A percentile compares a stretch with the other conserved stretches of the same genome.
Conservation (phyloP, 2,797 vertebrate genomes). For the Lepus townsendii region DNA sequence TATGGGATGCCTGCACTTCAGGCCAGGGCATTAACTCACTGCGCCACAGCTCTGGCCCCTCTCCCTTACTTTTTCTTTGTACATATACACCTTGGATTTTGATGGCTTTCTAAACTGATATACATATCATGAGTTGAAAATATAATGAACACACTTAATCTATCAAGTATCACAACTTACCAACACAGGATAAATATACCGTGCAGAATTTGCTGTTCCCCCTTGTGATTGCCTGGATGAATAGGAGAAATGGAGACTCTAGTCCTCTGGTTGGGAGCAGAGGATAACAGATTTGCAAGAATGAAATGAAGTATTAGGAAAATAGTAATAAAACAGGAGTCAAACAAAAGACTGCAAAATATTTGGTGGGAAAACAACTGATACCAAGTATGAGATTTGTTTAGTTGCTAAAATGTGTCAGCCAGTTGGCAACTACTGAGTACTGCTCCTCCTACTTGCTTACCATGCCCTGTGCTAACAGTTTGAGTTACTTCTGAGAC, state of each 20-base stretch:
- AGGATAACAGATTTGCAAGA: not conserved
- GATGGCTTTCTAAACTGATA: too few species aligned
- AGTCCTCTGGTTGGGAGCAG: not conserved
- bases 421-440: not conserved
- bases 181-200: too few species aligned
- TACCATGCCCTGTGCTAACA: not conserved
- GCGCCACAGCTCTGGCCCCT: too few species aligned
- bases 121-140: too few species aligned
- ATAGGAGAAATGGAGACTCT: not conserved
- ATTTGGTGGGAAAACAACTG: slow-evolving; percentile 19
- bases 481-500: not conserved
- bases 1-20: too few species aligned
- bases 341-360: not conserved
- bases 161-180: too few species aligned
- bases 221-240: not conserved
- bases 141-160: too few species aligned
- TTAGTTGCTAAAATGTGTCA: not conserved
- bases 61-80: too few species aligned
- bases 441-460: not conserved
- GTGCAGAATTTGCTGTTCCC: too few species aligned
- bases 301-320: not conserved
- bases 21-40: too few species aligned
- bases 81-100: too few species aligned
- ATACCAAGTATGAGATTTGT: not conserved
- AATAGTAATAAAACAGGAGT: not conserved